A percentile compares a stretch with the other conserved stretches of the same genome.
These are phyloP conservation scores for Protosalanx chinensis DNA, from an alignment of 2,797 vertebrate genomes.

Conservation along the genomic window DNA sequence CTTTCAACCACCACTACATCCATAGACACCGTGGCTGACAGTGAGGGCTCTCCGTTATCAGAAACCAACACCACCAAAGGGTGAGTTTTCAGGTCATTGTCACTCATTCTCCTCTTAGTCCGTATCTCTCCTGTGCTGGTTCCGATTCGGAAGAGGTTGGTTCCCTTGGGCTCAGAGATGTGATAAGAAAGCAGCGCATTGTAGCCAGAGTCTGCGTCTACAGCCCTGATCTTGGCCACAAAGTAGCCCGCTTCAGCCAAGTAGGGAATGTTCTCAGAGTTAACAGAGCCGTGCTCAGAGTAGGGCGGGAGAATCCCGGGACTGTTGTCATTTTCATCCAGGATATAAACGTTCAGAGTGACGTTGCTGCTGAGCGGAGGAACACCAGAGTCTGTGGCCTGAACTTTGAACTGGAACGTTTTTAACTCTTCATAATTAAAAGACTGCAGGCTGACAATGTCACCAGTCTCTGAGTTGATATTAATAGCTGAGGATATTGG, in stretches of 20 bases:
- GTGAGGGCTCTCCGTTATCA: slow-evolving; percentile 81
- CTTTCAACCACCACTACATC: slow-evolving; percentile 79
- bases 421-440: slow-evolving; percentile 86
- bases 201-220: slow-evolving; percentile 84
- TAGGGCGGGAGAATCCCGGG: slow-evolving; percentile 79
- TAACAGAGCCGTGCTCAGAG: slow-evolving; percentile 69
- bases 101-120: slow-evolving; percentile 81
- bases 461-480: slow-evolving; percentile 78
- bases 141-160: slow-evolving; percentile 79
- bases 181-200: slow-evolving; percentile 84
- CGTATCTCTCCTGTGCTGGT: slow-evolving; percentile 83
- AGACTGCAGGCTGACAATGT: slow-evolving; percentile 75
- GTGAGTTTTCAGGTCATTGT: slow-evolving; percentile 74
- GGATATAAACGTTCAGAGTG: slow-evolving; percentile 77
- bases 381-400: slow-evolving; percentile 79
- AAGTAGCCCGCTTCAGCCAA: slow-evolving; percentile 79
- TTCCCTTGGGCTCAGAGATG: slow-evolving; percentile 76
- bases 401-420: slow-evolving; percentile 78
- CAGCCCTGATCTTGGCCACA: slow-evolving; percentile 86
- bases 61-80: slow-evolving; percentile 78
- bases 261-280: slow-evolving; percentile 79
- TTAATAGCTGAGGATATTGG: slow-evolving; percentile 73
- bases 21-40: slow-evolving; percentile 79
- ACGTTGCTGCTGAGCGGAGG: slow-evolving; percentile 80
- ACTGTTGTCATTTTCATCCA: slow-evolving; percentile 83